Base-by-base conservation (phyloP, 2,113 vertebrate genomes). In the Corapipo altera region DNA sequence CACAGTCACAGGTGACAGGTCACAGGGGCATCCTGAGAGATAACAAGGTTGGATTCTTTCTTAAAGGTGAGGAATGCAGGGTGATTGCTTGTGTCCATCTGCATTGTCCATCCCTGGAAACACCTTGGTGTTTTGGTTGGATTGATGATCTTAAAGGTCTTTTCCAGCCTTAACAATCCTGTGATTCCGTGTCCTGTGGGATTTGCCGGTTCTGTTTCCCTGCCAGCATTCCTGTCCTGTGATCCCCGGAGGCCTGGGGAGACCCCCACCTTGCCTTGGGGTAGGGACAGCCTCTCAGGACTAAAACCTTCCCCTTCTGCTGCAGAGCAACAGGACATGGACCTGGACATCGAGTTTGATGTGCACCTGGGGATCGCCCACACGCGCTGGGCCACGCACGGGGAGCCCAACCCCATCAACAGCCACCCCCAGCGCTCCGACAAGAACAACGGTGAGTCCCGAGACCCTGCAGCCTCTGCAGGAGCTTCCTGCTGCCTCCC, bases 351-450 rank as follows among this genome's bases (percentile, higher is more conserved):
- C 66, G 99, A 99, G 97, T 99, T 99, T 79, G 99, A 99, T 21
- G 98, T 99, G 12, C 99, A 99, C 91, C 97, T 99, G 33, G 99
- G 99, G 37, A 99, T 99, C 6, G 99, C 99, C 62, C 99, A 99
- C 95, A 99, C 99, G 22, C 99, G 99, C 91, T 99, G 99, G 99
- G 99, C 99, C 70, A 99, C 99, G 8, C 99, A 99, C 1, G 99
- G 99, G 1, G 99, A 95, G 48, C 99, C 99, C 83, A 99, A 54
- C 80, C 98, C 99, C 2, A 96, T 99, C 57, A 99, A 99, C 97
- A 99, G 99, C 97, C 99, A 99, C 84, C 99, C 99, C 1, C 99
- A 99, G 7, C 98, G 99, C 95, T 99, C 99, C 2, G 99, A 99
- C 96, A 99, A 99, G 95, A 98, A 96, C 97, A 99, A 99, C 2